Conservation (phyloP, 2,888 invertebrate species). For the Cactoblastis cactorum region DNA sequence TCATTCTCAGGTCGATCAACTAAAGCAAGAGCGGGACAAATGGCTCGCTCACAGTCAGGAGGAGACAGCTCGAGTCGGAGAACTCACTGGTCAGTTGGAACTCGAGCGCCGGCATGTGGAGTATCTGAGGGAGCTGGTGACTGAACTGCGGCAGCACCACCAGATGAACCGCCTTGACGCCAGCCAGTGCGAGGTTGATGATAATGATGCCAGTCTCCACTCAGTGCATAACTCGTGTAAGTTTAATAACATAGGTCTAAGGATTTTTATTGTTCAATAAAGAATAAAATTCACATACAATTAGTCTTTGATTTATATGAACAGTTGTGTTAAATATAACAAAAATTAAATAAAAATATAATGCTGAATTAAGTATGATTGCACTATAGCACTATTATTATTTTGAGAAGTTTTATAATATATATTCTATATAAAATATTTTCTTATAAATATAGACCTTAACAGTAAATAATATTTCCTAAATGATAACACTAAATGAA, state of each 20-base stretch:
- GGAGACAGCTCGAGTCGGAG: constrained; percentile 39
- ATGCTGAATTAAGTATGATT: no score
- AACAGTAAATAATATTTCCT: no score
- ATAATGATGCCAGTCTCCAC: constrained; percentile 53
- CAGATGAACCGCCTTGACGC: constrained; percentile 50
- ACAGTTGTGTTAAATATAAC: no score
- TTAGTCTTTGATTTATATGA: no score
- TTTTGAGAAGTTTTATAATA: no score
- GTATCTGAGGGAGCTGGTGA: constrained; percentile 50
- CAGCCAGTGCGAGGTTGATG: constrained; percentile 65
- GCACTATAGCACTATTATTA: no score
- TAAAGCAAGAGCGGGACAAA: constrained; percentile 61
- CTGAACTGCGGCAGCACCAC: constrained; percentile 56
- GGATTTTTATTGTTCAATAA: no score
- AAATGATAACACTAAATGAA: no score
- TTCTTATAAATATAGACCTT: no score
- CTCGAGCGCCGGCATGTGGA: constrained; percentile 41
- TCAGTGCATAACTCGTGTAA: constrained; percentile 57
- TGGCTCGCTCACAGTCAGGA: constrained; percentile 49
- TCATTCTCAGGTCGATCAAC: constrained; percentile 61
- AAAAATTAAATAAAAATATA: no score
- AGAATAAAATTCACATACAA: no score
- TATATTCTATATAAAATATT: no score
- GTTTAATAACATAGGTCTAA: constrained; percentile 23
- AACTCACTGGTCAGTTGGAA: constrained; percentile 52